These are phyloP conservation scores for Conomelus anceps DNA, from an alignment of 2,888 invertebrate species.

Conservation along the genomic window DNA sequence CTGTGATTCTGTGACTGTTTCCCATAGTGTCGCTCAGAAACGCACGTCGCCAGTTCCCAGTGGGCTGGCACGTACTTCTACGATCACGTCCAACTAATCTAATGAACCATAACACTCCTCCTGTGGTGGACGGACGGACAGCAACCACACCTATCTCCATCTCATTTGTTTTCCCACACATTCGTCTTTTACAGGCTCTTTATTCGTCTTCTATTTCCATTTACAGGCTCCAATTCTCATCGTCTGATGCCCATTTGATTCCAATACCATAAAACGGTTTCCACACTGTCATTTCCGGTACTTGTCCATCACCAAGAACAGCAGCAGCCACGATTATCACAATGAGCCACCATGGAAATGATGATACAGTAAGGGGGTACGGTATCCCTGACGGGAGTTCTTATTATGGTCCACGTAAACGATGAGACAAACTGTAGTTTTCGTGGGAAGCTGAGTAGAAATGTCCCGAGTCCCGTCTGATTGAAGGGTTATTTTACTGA, in stretches of 20 bases:
- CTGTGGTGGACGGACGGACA: not conserved
- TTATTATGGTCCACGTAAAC: not conserved
- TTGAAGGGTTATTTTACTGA: not conserved
- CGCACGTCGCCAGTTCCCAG: conserved; percentile 19
- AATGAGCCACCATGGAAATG: not conserved
- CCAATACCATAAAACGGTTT: not conserved
- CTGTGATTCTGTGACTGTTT: not conserved
- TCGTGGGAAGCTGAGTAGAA: not conserved
- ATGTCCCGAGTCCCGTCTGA: not conserved
- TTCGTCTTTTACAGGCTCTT: too few species aligned
- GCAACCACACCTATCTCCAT: not conserved
- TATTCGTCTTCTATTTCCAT: not conserved
- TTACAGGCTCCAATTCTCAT: not conserved
- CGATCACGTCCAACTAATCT: not conserved
- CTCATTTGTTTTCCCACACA: not conserved
- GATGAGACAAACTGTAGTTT: not conserved
- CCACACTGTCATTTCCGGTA: not conserved
- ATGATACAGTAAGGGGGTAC: not conserved
- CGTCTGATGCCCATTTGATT: not conserved
- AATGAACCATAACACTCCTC: not conserved
- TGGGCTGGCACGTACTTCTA: conserved; percentile 7
- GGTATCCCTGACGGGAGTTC: not conserved
- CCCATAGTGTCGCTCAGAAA: conserved; percentile 13
- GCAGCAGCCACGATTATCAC: not conserved
- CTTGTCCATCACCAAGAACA: too few species aligned